phyloP scores from a whole-genome alignment of 2,113 vertebrate genomes.

The Noctilio leporinus region DNA sequence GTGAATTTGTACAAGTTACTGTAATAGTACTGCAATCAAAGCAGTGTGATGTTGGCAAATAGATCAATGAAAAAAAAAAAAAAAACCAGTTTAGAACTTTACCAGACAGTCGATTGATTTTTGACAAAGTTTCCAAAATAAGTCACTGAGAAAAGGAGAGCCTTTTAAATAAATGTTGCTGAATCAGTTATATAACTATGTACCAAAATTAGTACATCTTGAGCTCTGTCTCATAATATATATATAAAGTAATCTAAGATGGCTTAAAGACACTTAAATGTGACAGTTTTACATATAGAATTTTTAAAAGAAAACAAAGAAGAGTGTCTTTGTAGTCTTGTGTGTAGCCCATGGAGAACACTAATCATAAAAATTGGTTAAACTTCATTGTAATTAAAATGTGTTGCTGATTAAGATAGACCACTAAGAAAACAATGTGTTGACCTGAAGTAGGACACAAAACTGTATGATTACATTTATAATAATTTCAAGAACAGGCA shows the following conservation, averaged over 20 bases:
- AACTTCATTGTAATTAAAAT: background rate
- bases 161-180: background rate
- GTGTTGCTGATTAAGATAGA: background rate
- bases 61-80: background rate
- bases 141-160: background rate
- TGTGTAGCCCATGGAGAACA: background rate
- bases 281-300: background rate
- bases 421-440: background rate
- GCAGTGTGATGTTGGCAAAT: background rate
- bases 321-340: background rate
- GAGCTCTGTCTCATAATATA: background rate
- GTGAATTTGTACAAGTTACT: background rate
- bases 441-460: background rate
- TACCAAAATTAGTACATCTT: background rate
- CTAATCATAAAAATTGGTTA: background rate
- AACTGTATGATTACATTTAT: background rate
- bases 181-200: background rate
- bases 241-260: background rate
- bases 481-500: background rate
- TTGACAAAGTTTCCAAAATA: background rate
- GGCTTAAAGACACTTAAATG: background rate
- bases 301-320: background rate
- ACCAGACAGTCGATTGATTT: too few species aligned
- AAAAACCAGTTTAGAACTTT: background rate
- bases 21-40: background rate